Base-by-base conservation (phyloP, 2,113 vertebrate genomes). In the Apeltes quadracus region DNA sequence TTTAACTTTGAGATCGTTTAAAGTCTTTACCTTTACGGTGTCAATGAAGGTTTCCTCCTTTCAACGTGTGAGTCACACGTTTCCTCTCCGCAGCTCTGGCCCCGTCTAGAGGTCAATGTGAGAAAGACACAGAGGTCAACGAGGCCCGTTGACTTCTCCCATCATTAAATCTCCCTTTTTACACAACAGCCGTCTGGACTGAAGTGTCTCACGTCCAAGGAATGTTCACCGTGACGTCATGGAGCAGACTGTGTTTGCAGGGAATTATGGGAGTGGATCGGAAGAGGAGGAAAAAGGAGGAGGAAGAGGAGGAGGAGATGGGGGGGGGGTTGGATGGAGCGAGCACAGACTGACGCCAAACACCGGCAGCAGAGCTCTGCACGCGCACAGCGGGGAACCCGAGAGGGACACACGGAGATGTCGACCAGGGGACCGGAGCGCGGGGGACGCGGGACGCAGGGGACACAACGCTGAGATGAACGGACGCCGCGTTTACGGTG, bases 201-300 rank as follows among this genome's bases (percentile, higher is more conserved):
- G 7, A 11, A 61, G 1, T 29, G 66, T 43, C 27, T 74, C 36
- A 43, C 15, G 11, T 32, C 43, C 13, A 20, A 34, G 4, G 22
- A 81, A 59, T 70, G 59, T 25, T 70, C 44, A 29, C 44, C 27
- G 61, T 83, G 70, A 86, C 78, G 68, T 75, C 55, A 78, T 75
- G 72, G 29, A 69, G 73, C 1, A 34, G 50, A 39, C 25, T 66
- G 18, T 69, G 53, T 25, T 22, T 38, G 34, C 39, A 54, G 57
- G 36, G 72, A 67, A 84, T 1, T 34, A 34, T 34, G 79, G 77
- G 85, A 85, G 84, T 84, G 88, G 86, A 82, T 61, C 41, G 57
- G 34, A 58, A 43, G 48, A 36, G 73, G 27, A 9, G 53, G 48
- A 51, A n/a, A n/a, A 41, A 23, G 46, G n/a, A 50, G 46, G 46